Evolutionary conservation across 2,888 invertebrate species (phyloP).

Genomic region (Lysandra coridon): DNA sequence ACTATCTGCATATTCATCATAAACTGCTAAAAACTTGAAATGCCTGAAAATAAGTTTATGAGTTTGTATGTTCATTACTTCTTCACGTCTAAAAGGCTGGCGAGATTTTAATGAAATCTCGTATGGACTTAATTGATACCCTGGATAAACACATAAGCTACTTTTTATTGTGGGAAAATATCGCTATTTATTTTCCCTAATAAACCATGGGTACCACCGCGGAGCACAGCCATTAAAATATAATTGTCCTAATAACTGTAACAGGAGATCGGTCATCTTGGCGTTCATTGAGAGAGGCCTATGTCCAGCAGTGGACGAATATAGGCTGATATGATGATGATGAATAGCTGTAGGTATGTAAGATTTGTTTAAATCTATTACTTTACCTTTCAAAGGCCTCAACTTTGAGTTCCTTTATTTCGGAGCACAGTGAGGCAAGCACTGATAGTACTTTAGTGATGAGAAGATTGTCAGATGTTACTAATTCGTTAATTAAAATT

Average conservation of each 20-base stretch:
- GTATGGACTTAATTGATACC: no score
- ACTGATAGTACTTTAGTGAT: conserved; percentile 90
- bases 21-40: conserved; percentile 82
- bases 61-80: no score
- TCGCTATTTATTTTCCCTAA: no score
- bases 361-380: conserved; percentile 33
- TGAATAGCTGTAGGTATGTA: background rate
- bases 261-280: no score
- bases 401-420: conserved; percentile 84
- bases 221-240: background rate
- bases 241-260: background rate
- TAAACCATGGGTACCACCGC: no score
- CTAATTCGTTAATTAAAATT: conserved; percentile 83
- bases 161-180: no score
- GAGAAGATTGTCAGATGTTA: conserved; percentile 90
- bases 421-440: conserved; percentile 88
- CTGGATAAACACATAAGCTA: no score
- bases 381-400: conserved; percentile 83
- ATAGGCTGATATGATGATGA: no score
- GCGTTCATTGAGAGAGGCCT: no score
- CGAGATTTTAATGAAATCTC: no score
- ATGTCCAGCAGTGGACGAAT: no score
- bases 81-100: no score
- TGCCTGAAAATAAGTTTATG: conserved; percentile 55
- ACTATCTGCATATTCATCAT: conserved; percentile 82